Conservation (phyloP, 2,797 vertebrate genomes). For the Myiotriccus ornatus region DNA sequence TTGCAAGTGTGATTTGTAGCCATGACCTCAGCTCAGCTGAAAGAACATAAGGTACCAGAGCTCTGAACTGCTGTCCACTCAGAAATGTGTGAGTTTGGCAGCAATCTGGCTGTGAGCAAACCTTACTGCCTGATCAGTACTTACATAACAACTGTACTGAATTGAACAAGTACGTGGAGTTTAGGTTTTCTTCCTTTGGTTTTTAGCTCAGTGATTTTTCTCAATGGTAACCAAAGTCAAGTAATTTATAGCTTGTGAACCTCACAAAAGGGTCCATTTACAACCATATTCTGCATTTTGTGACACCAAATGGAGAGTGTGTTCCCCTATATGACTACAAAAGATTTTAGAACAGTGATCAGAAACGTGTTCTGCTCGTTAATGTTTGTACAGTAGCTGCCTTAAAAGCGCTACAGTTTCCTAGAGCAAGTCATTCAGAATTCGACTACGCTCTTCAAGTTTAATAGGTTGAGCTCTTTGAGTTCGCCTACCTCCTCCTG, state of each 20-base stretch:
- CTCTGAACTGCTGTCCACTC: background rate
- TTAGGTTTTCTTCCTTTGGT: background rate
- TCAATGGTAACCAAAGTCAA: conserved; percentile 54
- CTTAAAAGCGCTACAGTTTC: conserved; percentile 59
- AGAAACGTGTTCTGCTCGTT: conserved; percentile 44
- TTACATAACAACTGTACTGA: conserved; percentile 17
- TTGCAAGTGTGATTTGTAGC: background rate
- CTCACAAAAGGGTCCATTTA: conserved; percentile 50
- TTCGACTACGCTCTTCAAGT: conserved; percentile 33
- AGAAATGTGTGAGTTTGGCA: background rate
- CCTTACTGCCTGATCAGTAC: conserved; percentile 7
- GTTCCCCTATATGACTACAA: conserved; percentile 59
- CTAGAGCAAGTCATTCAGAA: conserved; percentile 52
- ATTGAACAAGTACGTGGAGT: conserved; percentile 15
- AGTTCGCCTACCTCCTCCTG: conserved; percentile 57
- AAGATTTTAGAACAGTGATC: conserved; percentile 54
- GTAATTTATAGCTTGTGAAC: conserved; percentile 67
- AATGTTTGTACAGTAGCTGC: conserved; percentile 37
- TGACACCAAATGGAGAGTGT: conserved; percentile 63
- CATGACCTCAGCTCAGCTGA: background rate
- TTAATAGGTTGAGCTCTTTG: conserved; percentile 64
- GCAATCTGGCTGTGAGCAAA: background rate
- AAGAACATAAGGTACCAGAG: background rate
- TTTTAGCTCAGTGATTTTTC: conserved; percentile 58
- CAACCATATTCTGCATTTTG: conserved; percentile 53